phyloP scores from a whole-genome alignment of 2,113 vertebrate genomes.

The Strigops habroptila region DNA sequence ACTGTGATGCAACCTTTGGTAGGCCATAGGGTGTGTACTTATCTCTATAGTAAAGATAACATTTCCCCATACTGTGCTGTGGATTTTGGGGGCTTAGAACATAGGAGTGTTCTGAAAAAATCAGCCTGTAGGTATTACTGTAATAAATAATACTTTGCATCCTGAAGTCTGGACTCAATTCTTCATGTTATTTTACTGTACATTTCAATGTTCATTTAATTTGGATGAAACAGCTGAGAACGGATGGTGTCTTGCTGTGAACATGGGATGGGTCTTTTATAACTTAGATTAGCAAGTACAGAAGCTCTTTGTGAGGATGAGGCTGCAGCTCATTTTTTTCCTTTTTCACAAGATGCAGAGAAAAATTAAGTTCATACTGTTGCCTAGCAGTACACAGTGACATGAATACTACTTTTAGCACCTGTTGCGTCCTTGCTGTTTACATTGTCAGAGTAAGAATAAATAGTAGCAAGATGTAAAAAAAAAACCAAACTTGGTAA shows the following conservation, averaged over 20 bases:
- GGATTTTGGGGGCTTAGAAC: background rate
- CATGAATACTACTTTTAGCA: slow-evolving; percentile 23
- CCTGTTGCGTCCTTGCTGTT: slow-evolving; percentile 6
- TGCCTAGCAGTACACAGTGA: slow-evolving; percentile 43
- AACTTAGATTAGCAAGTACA: background rate
- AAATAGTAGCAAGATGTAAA: background rate
- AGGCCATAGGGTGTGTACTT: background rate
- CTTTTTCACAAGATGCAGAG: background rate
- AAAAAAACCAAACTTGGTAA: background rate
- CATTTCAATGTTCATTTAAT: background rate
- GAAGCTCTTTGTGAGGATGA: background rate
- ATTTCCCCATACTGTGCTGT: background rate
- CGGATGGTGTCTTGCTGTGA: background rate
- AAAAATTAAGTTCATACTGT: slow-evolving; percentile 10
- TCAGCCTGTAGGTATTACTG: background rate
- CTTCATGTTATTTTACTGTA: background rate
- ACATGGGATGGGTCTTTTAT: background rate
- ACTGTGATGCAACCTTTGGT: accelerated
- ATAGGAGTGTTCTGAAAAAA: background rate
- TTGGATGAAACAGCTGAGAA: background rate
- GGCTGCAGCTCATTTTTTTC: background rate
- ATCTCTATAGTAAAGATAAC: background rate
- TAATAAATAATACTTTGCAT: background rate
- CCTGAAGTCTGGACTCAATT: background rate
- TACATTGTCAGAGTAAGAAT: background rate